Evolutionary conservation across 1,140 invertebrate genomes (phyloP), one percentile per base, ranked within the genome.

Genomic region (Acromyrmex echinatior): DNA sequence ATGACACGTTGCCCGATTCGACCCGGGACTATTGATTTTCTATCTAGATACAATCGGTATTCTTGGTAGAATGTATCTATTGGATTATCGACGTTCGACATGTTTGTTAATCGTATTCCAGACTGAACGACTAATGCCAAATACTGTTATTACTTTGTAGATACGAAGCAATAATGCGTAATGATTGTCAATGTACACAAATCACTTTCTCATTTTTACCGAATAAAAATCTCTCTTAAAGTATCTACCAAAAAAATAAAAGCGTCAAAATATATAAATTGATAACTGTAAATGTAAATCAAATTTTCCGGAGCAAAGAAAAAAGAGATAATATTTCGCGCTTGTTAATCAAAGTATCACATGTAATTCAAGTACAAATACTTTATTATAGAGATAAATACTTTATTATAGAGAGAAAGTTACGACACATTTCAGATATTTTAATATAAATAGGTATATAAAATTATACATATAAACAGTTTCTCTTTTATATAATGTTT

Each of bases 61-160:
- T 51, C 56, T 76, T 31, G 71, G 18, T 82, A 62, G 56, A 71
- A 76, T 74, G 70, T 74, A 31, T 84, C 68, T 80, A 56, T 88
- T n/a, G 21, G 66, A 66, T 86, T 68, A 88, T 74, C 66, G 74
- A 87, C 51, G 18, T 58, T 66, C 66, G 74, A 87, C 51, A 21
- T 58, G 53, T 82, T 87, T 62, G 68, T 70, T 73, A 80, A 79
- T 51, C 62, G 51, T 71, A 35, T 71, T 81, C 21, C 10, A n/a
- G 7, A 79, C 31, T 51, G 6, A 66, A 78, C 12, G 5, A 39
- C 28, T 25, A n/a, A 63, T 14, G 25, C 16, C 35, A 53, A 66
- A 53, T 16, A 53, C 62, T 51, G 4, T 62, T 49, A 35, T 71
- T 58, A 28, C 21, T 49, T 16, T 18, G 14, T 14, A 71, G 31